phyloP scores from a whole-genome alignment of 2,113 vertebrate genomes.

The Buteo buteo region DNA sequence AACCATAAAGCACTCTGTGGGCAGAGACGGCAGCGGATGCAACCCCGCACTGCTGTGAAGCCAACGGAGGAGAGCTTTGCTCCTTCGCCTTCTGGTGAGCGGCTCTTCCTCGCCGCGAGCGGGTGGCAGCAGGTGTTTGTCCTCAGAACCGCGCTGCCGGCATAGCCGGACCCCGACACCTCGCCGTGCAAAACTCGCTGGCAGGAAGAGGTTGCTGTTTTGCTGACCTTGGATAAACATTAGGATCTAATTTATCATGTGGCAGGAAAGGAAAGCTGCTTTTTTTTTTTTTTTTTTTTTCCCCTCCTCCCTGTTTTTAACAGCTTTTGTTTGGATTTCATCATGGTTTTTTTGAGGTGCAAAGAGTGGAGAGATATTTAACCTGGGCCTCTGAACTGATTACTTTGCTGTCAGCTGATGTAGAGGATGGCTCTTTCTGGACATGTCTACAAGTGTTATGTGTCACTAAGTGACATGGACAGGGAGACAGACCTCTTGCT shows the following conservation, averaged over 20 bases:
- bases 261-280: not conserved
- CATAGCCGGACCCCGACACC: not conserved
- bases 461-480: not conserved
- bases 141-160: not conserved
- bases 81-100: not conserved
- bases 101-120: rapidly evolving
- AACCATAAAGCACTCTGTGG: not conserved
- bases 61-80: not conserved
- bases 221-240: slow-evolving; percentile 24
- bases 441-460: not conserved
- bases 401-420: not conserved
- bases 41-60: not conserved
- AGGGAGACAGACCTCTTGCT: slow-evolving; percentile 13
- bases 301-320: not conserved
- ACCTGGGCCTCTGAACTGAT: not conserved
- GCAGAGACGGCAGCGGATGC: not conserved
- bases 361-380: not conserved
- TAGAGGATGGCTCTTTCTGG: not conserved
- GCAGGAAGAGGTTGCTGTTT: not conserved
- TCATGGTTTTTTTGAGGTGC: not conserved
- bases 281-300: no score
- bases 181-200: not conserved
- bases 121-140: not conserved
- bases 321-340: slow-evolving; percentile 36
- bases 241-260: slow-evolving; percentile 19